Base-by-base conservation (phyloP, 2,888 invertebrate species). In the Bombylius major region DNA sequence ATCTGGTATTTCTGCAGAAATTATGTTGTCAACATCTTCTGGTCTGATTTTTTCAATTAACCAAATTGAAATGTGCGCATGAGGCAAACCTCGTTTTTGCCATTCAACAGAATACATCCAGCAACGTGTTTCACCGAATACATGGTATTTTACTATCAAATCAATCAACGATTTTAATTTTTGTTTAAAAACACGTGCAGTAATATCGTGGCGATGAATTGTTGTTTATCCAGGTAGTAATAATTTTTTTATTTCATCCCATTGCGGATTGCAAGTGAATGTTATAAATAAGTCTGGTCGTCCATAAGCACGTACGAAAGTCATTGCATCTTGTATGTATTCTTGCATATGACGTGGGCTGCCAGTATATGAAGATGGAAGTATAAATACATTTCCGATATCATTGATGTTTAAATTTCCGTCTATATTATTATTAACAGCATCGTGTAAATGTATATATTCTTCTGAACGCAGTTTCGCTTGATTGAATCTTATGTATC, bases 301-400 rank as follows among this genome's bases (percentile, higher is more conserved):
- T 5, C 51, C 51, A 33, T 51, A 32, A 7, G 31, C 12, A 12
- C 45, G 31, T 5, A 51, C 70, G 56, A 68, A 70, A 6, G 66
- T 60, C 64, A 69, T 65, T 5, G 68, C 70, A 61, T 72, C 69
- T 61, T 70, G 67, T 7, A 65, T 63, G 36, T 63, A 57, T 59
- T 71, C 66, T 51, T 67, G 67, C 70, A 72, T 70, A 58, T 70
- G 64, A 13, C 72, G 58, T 50, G 70, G 70, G 12, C 69, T 63
- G n/a, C 70, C 70, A n/a, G 58, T 62, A 56, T 60, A 65, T 46
- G 58, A 50, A 36, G 66, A 63, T 54, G 68, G 67, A 8, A 68
- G 56, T 50, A 67, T 62, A 5, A 63, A 58, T n/a, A 45, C 4
- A 4, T 34, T 54, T 13, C 57, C 54, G n/a, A 57, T 50, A 4